Conservation (phyloP, 2,113 vertebrate genomes). For the Eidolon helvum region DNA sequence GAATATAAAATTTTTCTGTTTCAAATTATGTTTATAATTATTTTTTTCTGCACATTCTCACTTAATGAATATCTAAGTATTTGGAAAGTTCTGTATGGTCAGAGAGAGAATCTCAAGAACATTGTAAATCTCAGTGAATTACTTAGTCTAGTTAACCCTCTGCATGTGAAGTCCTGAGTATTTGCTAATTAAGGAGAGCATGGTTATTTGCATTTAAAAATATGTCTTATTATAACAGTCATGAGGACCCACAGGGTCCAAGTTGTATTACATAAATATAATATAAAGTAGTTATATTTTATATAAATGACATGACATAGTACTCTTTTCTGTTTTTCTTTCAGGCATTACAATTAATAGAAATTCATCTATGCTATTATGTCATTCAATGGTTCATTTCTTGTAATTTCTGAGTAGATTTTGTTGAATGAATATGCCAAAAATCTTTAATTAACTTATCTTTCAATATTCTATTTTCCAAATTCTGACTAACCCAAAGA, state of each 20-base stretch:
- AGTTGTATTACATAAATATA: neutral
- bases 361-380: neutral
- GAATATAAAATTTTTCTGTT: neutral
- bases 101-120: neutral
- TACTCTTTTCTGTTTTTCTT: neutral
- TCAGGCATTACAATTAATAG: neutral
- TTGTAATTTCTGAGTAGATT: neutral
- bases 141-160: neutral
- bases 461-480: neutral
- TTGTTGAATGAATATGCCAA: neutral
- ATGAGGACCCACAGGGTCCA: neutral
- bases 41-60: neutral
- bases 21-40: neutral
- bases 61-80: neutral
- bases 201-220: neutral
- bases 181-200: neutral
- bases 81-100: neutral
- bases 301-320: neutral
- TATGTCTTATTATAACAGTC: neutral
- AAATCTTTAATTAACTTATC: neutral
- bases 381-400: neutral
- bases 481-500: neutral
- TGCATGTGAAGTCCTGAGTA: neutral
- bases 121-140: neutral
- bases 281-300: neutral